phyloP scores from a whole-genome alignment of 2,888 invertebrate genomes.

The Lochmaea crataegi region DNA sequence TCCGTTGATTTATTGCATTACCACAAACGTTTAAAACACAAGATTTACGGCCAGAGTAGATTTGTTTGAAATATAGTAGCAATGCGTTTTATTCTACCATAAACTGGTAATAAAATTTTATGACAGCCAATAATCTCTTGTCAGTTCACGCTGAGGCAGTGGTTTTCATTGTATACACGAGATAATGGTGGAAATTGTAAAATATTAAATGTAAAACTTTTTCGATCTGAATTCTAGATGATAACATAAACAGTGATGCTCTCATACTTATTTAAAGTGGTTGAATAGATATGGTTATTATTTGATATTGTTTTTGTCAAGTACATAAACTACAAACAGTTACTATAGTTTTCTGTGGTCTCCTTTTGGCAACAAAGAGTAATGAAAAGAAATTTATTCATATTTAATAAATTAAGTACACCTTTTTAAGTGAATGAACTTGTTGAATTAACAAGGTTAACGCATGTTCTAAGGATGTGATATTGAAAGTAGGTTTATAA shows the following conservation, averaged over 20 bases:
- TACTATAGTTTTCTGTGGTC: no score
- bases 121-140: constrained; percentile 50
- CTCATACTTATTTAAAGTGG: not conserved
- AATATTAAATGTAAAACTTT: constrained; percentile 30
- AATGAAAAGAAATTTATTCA: no score
- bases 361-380: no score
- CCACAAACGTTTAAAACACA: constrained; percentile 35
- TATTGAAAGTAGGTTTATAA: no score
- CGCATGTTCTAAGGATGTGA: no score
- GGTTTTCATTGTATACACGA: constrained; percentile 38
- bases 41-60: constrained; percentile 44
- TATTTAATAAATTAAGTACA: no score
- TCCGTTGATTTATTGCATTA: constrained; percentile 28
- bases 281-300: not conserved
- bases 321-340: no score
- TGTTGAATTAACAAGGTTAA: no score
- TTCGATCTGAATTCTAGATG: constrained; percentile 18
- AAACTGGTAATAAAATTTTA: constrained; percentile 53
- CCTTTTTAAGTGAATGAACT: no score
- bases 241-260: not conserved
- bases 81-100: constrained; percentile 52
- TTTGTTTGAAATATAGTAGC: constrained; percentile 51
- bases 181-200: constrained; percentile 29
- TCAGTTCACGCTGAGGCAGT: constrained; percentile 45
- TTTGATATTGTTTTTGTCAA: not conserved